phyloP scores from a whole-genome alignment of 1,140 invertebrate species.

The Pogonognathellus flavescens region DNA sequence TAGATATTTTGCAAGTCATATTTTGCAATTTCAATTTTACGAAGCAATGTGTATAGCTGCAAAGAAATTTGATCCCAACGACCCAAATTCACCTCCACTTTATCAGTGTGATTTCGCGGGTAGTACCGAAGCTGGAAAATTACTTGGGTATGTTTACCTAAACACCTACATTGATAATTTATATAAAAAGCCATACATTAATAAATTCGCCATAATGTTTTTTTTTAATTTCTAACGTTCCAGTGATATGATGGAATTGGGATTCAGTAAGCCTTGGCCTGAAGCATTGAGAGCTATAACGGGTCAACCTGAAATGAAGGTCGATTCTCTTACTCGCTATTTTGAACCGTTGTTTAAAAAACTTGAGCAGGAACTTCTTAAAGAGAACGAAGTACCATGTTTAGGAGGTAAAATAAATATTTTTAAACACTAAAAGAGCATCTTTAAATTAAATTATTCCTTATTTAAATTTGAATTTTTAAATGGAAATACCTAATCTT shows the following conservation, averaged over 20 bases:
- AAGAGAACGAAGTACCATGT: slow-evolving; percentile 58
- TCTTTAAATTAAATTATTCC: neutral
- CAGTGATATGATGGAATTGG: slow-evolving; percentile 71
- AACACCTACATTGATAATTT: too few relatives aligned
- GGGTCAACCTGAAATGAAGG: slow-evolving; percentile 69
- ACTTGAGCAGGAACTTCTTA: slow-evolving; percentile 60
- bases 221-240: too few relatives aligned
- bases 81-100: slow-evolving; percentile 68
- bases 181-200: too few relatives aligned
- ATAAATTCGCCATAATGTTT: too few relatives aligned
- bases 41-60: slow-evolving; percentile 70
- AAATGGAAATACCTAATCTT: neutral
- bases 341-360: slow-evolving; percentile 66
- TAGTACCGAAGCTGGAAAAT: slow-evolving; percentile 69
- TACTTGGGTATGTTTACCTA: slow-evolving; percentile 67
- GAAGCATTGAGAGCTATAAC: slow-evolving; percentile 70
- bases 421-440: too few relatives aligned
- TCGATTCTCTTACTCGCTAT: slow-evolving; percentile 68
- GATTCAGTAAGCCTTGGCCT: slow-evolving; percentile 71
- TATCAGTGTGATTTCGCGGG: slow-evolving; percentile 71
- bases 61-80: slow-evolving; percentile 66
- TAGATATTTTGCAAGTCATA: slow-evolving; percentile 74
- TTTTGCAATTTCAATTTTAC: slow-evolving; percentile 72
- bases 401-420: slow-evolving; percentile 63
- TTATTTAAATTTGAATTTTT: neutral